A percentile compares a stretch with the other conserved stretches of the same genome.
Conservation (phyloP, 35 echinoderm and acorn worm species). For the Lytechinus pictus region DNA sequence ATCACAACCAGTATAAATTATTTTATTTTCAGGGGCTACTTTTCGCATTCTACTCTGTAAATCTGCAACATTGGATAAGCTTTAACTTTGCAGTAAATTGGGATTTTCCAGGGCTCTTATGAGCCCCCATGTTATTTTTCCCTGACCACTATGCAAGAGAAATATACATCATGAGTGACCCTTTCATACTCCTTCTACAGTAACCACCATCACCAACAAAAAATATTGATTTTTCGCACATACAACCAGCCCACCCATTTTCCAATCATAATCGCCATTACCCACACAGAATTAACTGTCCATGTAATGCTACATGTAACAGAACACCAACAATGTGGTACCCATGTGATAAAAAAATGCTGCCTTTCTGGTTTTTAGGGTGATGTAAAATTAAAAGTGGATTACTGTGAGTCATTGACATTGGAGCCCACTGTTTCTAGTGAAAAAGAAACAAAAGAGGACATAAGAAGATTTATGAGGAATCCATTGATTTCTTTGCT, state of each 20-base stretch:
- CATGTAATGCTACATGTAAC: too few relatives aligned
- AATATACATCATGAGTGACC: too few relatives aligned
- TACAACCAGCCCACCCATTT: background rate
- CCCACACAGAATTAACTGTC: background rate
- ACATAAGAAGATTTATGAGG: background rate
- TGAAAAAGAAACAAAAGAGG: background rate
- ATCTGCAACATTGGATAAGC: too few relatives aligned
- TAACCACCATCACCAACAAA: background rate
- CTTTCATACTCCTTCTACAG: too few relatives aligned
- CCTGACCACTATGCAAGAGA: too few relatives aligned
- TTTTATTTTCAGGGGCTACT: too few relatives aligned
- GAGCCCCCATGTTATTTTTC: background rate
- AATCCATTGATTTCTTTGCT: conserved; percentile 7
- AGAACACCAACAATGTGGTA: too few relatives aligned
- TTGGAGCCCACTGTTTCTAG: background rate
- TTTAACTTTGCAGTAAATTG: too few relatives aligned
- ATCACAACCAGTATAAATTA: background rate
- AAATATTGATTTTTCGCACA: background rate
- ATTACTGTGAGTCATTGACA: background rate
- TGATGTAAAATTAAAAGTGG: too few relatives aligned
- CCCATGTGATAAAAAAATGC: too few relatives aligned
- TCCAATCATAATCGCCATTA: background rate
- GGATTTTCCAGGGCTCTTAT: background rate
- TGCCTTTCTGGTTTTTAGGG: too few relatives aligned
- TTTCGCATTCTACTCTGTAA: too few relatives aligned